These are phyloP conservation scores for Neoarius graeffei DNA, from an alignment of 2,113 vertebrate genomes.

Conservation along the genomic window DNA sequence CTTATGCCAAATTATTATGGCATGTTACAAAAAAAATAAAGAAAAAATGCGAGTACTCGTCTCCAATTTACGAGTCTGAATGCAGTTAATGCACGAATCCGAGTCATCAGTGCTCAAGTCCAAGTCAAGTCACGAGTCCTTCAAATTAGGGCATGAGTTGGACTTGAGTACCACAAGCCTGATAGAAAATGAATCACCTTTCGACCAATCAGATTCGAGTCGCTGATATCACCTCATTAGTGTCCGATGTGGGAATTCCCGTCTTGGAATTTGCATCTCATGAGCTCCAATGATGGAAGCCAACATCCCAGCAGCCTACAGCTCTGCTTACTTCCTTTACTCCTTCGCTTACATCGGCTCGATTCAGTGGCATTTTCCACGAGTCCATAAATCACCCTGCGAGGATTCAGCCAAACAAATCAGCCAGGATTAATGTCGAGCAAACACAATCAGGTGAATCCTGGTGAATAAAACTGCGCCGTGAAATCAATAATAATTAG, in stretches of 20 bases:
- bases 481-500: conserved; percentile 33
- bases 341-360: not conserved
- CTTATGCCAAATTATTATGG: too few relatives aligned
- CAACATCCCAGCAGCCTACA: not conserved
- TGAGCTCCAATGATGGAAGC: not conserved
- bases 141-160: too few relatives aligned
- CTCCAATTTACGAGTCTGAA: too few relatives aligned
- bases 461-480: not conserved
- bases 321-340: not conserved
- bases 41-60: too few relatives aligned
- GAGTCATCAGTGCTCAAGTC: too few relatives aligned
- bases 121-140: too few relatives aligned
- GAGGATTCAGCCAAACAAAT: conserved; percentile 24
- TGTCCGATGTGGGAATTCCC: not conserved
- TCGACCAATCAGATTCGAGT: not conserved
- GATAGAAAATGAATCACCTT: not conserved
- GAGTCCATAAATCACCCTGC: conserved; percentile 1
- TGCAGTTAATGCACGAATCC: too few relatives aligned
- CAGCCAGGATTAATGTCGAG: conserved; percentile 10
- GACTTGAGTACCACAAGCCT: too few relatives aligned
- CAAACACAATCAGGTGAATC: conserved; percentile 14
- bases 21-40: too few relatives aligned
- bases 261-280: too few relatives aligned
- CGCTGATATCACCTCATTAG: not conserved
- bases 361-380: not conserved